Evolutionary conservation across 2,797 vertebrate species (phyloP).

Genomic region (Myotis planiceps): DNA sequence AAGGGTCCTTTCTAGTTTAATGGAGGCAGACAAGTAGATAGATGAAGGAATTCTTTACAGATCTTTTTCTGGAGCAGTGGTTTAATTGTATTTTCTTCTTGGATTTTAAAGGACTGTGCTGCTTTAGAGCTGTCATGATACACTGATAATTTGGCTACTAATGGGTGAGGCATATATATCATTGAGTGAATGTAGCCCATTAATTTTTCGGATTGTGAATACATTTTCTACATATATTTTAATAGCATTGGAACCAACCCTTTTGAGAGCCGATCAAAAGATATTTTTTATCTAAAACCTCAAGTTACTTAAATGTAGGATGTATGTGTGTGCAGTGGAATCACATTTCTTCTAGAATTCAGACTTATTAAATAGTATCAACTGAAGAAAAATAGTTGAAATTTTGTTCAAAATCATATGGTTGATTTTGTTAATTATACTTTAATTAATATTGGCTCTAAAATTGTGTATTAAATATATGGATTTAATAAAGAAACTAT

Average conservation of each 20-base stretch:
- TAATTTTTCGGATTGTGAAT: not conserved
- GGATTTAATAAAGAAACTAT: not conserved
- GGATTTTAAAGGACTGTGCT: not conserved
- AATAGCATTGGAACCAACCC: not conserved
- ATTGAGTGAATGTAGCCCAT: not conserved
- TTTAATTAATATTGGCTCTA: not conserved
- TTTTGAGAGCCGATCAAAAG: not conserved
- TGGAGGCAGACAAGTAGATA: not conserved
- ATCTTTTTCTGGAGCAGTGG: not conserved
- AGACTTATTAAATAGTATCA: not conserved
- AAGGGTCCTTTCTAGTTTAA: not conserved
- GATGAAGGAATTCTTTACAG: not conserved
- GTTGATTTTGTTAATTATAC: no score
- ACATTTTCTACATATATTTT: not conserved
- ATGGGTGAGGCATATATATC: not conserved
- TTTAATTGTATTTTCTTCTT: not conserved
- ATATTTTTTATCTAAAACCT: not conserved
- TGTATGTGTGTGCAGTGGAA: not conserved
- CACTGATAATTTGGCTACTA: not conserved
- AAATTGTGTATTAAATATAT: not conserved
- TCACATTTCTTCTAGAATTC: not conserved
- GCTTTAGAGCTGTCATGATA: not conserved
- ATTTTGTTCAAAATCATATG: not conserved
- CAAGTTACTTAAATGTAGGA: not conserved
- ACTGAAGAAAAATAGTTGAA: not conserved